phyloP scores from a whole-genome alignment of 2,888 invertebrate genomes.

The Xylota segnis region DNA sequence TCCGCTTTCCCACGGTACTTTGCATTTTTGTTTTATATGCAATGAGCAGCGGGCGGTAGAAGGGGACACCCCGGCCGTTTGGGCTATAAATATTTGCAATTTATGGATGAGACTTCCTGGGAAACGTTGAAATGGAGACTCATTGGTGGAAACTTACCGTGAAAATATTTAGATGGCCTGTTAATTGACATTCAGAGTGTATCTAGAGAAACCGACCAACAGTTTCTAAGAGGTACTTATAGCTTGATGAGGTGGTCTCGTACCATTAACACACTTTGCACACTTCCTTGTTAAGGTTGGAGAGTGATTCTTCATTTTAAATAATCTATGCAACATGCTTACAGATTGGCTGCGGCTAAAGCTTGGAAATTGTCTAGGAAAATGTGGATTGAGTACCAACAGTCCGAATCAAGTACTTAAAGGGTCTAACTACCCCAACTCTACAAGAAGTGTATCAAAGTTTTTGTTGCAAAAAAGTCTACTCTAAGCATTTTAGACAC shows the following conservation, averaged over 20 bases:
- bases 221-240: not conserved
- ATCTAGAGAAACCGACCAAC: not conserved
- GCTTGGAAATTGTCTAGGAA: too few relatives aligned
- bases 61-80: not conserved
- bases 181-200: conserved; percentile 2
- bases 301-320: too few relatives aligned
- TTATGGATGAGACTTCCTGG: conserved; percentile 44
- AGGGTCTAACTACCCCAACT: too few relatives aligned
- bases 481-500: too few relatives aligned
- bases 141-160: conserved; percentile 8
- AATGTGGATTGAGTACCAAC: too few relatives aligned
- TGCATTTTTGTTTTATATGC: conserved; percentile 56
- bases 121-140: not conserved
- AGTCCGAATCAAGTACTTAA: too few relatives aligned
- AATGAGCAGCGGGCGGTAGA: not conserved
- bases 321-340: too few relatives aligned
- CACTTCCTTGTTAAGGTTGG: not conserved
- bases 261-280: not conserved
- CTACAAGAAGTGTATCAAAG: too few relatives aligned
- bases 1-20: conserved; percentile 66
- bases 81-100: conserved; percentile 48
- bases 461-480: too few relatives aligned
- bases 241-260: not conserved
- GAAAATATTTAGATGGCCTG: conserved; percentile 5
- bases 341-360: too few relatives aligned